Base-by-base conservation (phyloP, 2,888 invertebrate species). In the Acanthosoma haemorrhoidale region DNA sequence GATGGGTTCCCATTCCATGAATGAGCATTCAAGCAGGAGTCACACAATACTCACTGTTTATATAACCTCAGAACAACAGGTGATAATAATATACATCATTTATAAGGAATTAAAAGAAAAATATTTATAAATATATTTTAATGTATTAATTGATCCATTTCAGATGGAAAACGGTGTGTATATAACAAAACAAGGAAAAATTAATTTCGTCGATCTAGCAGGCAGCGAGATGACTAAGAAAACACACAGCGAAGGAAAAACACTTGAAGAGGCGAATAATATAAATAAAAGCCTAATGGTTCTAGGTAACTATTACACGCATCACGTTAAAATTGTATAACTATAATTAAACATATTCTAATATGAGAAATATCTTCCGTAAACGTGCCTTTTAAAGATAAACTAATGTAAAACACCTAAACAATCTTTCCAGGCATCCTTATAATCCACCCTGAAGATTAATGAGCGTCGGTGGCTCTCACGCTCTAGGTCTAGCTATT, bases 141-240 rank as follows among this genome's bases (percentile, higher is more conserved):
- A 25, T 18, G 13, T 1, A 39, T 21, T 18, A 29, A 38, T 21
- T 51, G 11, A n/a, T 61, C n/a, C 21, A 1, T 61, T 61, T 25
- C 70, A 82, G 81, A 80, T 81, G 31, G 88, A 89, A 77, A 87
- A 88, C 73, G 91, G 90, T 57, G 90, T 94, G 57, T 92, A 91
- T 76, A 88, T 95, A 76, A 91, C 94, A 36, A 90, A 92, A 75
- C 91, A 94, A 77, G 96, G 96, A 29, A 96, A 96, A 82, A 89
- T 96, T 69, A 94, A 95, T 82, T 95, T 96, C 79, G 96, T 96
- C 6, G 96, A 96, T 80, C 82, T 96, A 71, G 96, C 96, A 0
- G 96, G 96, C n/a, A 95, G 94, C 77, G 96, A 96, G 82, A 92
- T 96, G 87, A 94, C 95, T 4, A 96, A 94, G 79, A 91, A 90